Evolutionary conservation across 2,113 vertebrate genomes (phyloP), one percentile per base, ranked within the genome.

Genomic region (Scomber scombrus): DNA sequence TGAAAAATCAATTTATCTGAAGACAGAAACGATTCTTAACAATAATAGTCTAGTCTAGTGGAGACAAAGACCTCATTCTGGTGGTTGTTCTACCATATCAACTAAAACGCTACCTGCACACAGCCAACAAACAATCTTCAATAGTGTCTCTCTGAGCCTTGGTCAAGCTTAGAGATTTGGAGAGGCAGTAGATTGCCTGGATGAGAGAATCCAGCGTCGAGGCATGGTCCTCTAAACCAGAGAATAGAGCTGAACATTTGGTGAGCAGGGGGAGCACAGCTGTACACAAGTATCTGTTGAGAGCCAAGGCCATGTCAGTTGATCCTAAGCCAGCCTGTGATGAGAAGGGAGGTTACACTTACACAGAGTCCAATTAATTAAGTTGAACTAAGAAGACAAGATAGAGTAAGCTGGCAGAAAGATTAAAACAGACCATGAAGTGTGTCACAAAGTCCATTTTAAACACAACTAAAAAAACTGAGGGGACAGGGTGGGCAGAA

Each of bases 231-330:
- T 97, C 96, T 0, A 97, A 95, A 84, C 95, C 95, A 60, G 94
- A 93, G 75, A 99, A 96, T 8, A 98, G 95, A 52, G 94, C 94
- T 16, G 97, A 96, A 54, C 94, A 97, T 86, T 97, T 96, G 9
- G 95, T 97, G 77, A 99, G 89, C 67, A 99, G 89, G 12, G 97
- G 98, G 81, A 99, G 90, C 62, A 98, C 96, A 1, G 96, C 95
- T 4, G 96, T 94, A 84, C 97, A 98, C 67, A 99, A 93, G 88
- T 99, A 98, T 72, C 98, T 95, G 88, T 99, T 99, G 75, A 99
- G 94, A 74, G 97, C 97, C 93, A 99, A 90, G 31, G 97, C 97
- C 97, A 99, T 98, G 86, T 99, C 97, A 0, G 96, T 97, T 45
- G 97, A 96, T 74, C 96, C 97, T 84, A 98, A 88, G 63, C 96